Evolutionary conservation across 2,113 vertebrate genomes (phyloP), one percentile per base, ranked within the genome.

Genomic region (Pseudorectes ferrugineus): DNA sequence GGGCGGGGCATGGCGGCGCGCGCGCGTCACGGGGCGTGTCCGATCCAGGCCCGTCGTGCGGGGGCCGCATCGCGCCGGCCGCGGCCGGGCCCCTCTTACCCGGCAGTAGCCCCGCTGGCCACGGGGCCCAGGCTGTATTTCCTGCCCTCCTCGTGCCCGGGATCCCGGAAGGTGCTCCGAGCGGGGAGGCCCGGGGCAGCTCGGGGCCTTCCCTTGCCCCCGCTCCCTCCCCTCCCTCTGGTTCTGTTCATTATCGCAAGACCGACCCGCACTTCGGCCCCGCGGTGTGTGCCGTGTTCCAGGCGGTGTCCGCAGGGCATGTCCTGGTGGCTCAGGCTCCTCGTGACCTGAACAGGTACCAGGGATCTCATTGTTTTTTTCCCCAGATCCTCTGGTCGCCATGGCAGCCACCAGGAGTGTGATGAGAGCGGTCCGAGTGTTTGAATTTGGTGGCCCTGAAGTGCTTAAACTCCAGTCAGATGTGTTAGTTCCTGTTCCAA

Each of bases 391-490:
- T 70, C 71, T 45, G 87, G 40, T 95, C 19, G 7, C 74, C 33
- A 99, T 99, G 99, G 97, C 98, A 22, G 96, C 97, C 75, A 46
- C 94, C 68, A 96, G 90, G 93, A 98, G 86, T n/a, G 46, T 98
- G 92, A 99, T 99, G 99, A 98, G 97, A 96, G 99, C 98, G 8
- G 92, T 99, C 91, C 93, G 98, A 82, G 99, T 99, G 51, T 97
- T 98, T 40, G 98, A 99, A 92, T 99, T 99, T 83, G 99, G 99
- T 89, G 98, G 96, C 40, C 98, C 99, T 45, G 98, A 99, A 3
- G 98, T 99, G 35, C 98, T 99, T 45, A 98, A 97, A 49, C 94
- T 99, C 12, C 97, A 95, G 58, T 77, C 97, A 0, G 98, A 99
- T 15, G 72, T 98, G 14, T 55, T 88, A 11, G 91, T 99, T n/a